phyloP scores from a whole-genome alignment of 1,140 invertebrate species.

The Cataglyphis hispanica region DNA sequence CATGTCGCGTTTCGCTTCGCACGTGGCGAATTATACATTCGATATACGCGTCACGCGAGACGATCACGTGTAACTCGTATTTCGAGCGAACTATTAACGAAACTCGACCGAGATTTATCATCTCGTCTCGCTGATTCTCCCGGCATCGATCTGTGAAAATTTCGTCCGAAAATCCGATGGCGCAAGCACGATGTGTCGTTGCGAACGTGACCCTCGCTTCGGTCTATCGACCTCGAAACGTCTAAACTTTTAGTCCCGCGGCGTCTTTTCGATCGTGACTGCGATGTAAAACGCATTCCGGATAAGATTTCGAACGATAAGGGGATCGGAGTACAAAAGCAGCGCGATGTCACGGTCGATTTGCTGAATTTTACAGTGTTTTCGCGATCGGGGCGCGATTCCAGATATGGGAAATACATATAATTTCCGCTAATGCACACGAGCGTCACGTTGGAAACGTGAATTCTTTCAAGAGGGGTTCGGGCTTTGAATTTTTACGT shows the following conservation, averaged over 20 bases:
- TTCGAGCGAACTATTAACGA: slow-evolving; percentile 41
- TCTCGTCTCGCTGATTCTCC: slow-evolving; percentile 33
- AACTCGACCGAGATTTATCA: slow-evolving; percentile 68
- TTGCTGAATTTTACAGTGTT: slow-evolving; percentile 23
- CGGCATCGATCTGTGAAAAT: slow-evolving; percentile 45
- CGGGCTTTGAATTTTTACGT: slow-evolving; percentile 20
- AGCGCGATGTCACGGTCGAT: slow-evolving; percentile 21
- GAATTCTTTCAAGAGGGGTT: not conserved
- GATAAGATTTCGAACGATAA: slow-evolving; percentile 47
- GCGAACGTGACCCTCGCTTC: slow-evolving; percentile 62
- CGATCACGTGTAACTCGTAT: slow-evolving; percentile 27
- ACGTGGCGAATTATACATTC: slow-evolving; percentile 69
- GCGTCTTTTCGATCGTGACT: slow-evolving; percentile 29
- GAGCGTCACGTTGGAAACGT: not conserved
- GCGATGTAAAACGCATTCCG: slow-evolving; percentile 51
- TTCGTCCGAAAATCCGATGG: slow-evolving; percentile 27
- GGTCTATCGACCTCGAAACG: slow-evolving; percentile 41
- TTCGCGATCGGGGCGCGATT: slow-evolving; percentile 22
- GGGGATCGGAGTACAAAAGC: slow-evolving; percentile 24
- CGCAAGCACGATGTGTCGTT: slow-evolving; percentile 45
- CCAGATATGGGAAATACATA: not conserved
- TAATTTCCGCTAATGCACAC: slow-evolving; percentile 16
- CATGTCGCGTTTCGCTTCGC: slow-evolving; percentile 29
- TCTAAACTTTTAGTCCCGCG: slow-evolving; percentile 34
- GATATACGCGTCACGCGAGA: slow-evolving; percentile 21